Conservation (phyloP, 2,113 vertebrate species). For the Indicator maculatus region DNA sequence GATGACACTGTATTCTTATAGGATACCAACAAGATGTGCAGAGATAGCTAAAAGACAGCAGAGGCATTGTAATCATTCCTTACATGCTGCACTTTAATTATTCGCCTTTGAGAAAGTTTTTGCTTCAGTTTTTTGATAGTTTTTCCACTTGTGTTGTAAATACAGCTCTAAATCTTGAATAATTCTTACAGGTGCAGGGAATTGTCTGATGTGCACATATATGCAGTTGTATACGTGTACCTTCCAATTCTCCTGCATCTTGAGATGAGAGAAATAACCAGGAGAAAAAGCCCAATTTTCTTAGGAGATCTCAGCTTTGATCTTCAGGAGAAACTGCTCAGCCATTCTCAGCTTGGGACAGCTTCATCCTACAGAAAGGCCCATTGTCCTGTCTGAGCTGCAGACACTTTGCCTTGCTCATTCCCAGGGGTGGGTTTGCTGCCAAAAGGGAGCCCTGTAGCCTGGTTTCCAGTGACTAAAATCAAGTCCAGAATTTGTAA, state of each 20-base stretch:
- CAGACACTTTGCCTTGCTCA: background rate
- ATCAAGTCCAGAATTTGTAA: background rate
- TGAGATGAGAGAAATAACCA: background rate
- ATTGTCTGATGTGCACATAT: background rate
- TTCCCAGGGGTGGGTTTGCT: background rate
- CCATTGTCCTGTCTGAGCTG: background rate
- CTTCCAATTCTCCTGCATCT: background rate
- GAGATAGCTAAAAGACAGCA: background rate
- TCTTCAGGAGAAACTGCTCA: background rate
- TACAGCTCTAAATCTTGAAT: background rate
- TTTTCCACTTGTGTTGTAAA: background rate
- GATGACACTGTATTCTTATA: background rate
- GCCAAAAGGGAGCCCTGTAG: background rate
- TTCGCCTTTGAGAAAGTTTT: background rate
- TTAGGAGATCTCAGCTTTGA: accelerated
- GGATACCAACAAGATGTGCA: background rate
- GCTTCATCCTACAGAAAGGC: background rate
- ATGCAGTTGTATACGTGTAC: accelerated
- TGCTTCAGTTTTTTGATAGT: background rate
- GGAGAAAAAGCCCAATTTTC: background rate
- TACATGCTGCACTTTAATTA: background rate
- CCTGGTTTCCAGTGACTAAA: background rate
- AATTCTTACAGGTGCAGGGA: background rate
- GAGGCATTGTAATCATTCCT: background rate
- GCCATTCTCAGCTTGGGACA: background rate